Percentiles rank a stretch among this genome's conserved stretches.
Evolutionary conservation across 2,797 vertebrate genomes (phyloP).

Genomic region (Pterois miles): DNA sequence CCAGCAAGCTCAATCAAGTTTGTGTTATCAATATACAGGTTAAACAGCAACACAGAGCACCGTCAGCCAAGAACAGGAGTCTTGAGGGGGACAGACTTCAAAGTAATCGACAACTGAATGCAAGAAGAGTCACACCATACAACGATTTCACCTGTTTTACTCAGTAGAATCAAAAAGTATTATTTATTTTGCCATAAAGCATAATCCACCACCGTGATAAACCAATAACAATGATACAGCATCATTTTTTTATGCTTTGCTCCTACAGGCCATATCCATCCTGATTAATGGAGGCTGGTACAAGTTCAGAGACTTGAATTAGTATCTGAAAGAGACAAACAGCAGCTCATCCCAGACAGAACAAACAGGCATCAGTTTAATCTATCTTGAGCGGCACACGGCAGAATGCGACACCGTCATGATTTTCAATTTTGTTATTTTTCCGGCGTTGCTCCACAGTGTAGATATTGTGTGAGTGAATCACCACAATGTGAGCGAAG

Average conservation of each 20-base stretch:
- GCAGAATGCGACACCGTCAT: constrained; percentile 27
- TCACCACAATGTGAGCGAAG: constrained; percentile 51
- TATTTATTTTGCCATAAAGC: constrained; percentile 31
- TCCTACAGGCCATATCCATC: constrained; percentile 16
- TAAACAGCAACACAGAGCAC: constrained; percentile 43
- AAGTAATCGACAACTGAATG: constrained; percentile 55
- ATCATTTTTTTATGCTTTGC: constrained; percentile 8
- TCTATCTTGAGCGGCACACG: constrained; percentile 50
- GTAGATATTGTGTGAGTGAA: constrained; percentile 45
- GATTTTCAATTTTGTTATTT: constrained; percentile 61
- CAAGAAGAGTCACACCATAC: constrained; percentile 25
- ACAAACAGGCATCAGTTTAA: constrained; percentile 45
- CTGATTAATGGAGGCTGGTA: constrained; percentile 42
- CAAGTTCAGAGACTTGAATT: constrained; percentile 23
- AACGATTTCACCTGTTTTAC: constrained; percentile 42
- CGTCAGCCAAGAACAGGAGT: constrained; percentile 57
- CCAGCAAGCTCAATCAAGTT: constrained; percentile 50
- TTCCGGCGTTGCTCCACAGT: constrained; percentile 23
- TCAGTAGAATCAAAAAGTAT: constrained; percentile 34
- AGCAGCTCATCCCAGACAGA: constrained; percentile 25
- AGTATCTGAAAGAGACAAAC: constrained; percentile 13
- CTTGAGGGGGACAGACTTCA: constrained; percentile 58
- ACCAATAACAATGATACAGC: constrained; percentile 32
- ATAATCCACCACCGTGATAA: constrained; percentile 27
- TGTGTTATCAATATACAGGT: constrained; percentile 60